Evolutionary conservation across 1,140 invertebrate species (phyloP), one percentile per base, ranked within the genome.

Genomic region (Apis laboriosa): DNA sequence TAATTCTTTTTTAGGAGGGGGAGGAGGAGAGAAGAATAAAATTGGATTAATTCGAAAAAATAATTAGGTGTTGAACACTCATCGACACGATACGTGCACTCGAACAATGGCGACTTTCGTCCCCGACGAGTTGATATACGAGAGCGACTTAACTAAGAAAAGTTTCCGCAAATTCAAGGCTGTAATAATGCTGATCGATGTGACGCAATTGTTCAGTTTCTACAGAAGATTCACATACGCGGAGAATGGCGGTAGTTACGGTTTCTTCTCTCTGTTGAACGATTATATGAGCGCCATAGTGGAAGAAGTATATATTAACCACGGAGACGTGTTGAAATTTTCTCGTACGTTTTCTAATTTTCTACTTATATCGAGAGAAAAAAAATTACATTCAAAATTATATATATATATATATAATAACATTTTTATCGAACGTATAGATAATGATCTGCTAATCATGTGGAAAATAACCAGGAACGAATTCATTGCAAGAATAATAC

Each of bases 241-340:
- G 1, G 86, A 91, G 1, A 88, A 90, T 15, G 83, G 87, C 15
- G 92, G 91, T 28, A 92, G 91, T 34, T 86, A 84, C 49, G 77
- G 72, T 2, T 75, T 93, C 12, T 89, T 83, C 9, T 76, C 64
- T 2, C 85, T 85, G 1, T 70, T 93, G 7, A 92, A 93, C 86
- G 55, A 53, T 9, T 92, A 90, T 21, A 74, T 90, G 11, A 76
- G 81, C 0, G 28, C 80, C 0, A 90, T 93, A 24, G 85, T 92
- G 11, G 85, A 91, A 15, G 84, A 86, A 28, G 88, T 94, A 55
- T 92, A 90, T 34, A 28, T n/a, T 0, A 89, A 24, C 13, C 81
- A 86, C 0, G 93, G 93, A 5, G 93, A 94, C 53, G 63, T 94
- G 66, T 9, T 93, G 0, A 91, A 92, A 71, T 88, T 93, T 74